Evolutionary conservation across 2,113 vertebrate genomes (phyloP), one percentile per base, ranked within the genome.

Genomic region (Brachyhypopomus gauderio): DNA sequence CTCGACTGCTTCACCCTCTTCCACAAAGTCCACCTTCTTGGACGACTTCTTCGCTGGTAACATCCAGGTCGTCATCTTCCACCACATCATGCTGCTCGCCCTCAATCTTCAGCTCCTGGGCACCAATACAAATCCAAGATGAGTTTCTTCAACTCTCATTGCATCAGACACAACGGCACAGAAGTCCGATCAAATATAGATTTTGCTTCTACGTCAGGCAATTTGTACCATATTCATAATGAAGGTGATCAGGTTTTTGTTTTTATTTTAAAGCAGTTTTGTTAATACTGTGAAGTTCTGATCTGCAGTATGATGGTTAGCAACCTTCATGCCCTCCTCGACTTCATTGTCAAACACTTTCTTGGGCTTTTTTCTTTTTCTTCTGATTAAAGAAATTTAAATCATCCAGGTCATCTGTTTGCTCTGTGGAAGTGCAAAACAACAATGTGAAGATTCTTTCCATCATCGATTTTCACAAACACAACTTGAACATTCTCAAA

Each of bases 281-380:
- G 36, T 6, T 2, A 27, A 48, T 27, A 2, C 9, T 23, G 19
- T 6, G 22, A 30, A 30, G 22, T 9, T 9, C 1, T 41, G 12
- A 72, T 36, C 22, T n/a, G 23, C 20, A 62, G 22, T 8, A 23
- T 52, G 16, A 64, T 3, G 0, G 38, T 52, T 22, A 92, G 94
- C 90, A 85, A 97, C 97, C 96, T 97, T 98, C 84, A 99, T 83
- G 69, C 94, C 96, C 86, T 98, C 96, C 88, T 99, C 97, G 5
- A 95, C 64, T 23, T 98, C 97, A 89, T 97, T 95, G 48, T 97
- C 97, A 93, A 98, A 97, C 73, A 96, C 95, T 91, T 98, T 98
- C 91, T 97, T 98, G 75, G 94, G 91, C 92, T 98, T 99, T 99
- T 93, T 99, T 99, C 92, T 99, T 99, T 91, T 99, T 99, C 92